phyloP scores from a whole-genome alignment of 2,888 invertebrate genomes.

The Augiades crinisus region DNA sequence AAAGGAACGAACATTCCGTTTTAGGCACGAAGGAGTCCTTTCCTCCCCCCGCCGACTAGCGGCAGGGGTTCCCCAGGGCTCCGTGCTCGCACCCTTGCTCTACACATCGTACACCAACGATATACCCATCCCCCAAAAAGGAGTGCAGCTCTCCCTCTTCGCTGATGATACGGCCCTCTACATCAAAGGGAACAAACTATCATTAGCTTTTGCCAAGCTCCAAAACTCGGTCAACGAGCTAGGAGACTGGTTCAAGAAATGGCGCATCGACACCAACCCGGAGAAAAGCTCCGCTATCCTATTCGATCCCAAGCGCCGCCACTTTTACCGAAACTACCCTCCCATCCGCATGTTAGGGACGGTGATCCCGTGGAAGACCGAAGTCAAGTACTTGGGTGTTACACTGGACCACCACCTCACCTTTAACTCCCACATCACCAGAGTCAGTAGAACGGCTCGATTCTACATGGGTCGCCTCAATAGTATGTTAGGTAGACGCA shows the following conservation, averaged over 20 bases:
- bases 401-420: too few species aligned
- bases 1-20: not conserved
- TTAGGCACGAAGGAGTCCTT: conserved; percentile 4
- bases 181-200: not conserved
- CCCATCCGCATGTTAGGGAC: not conserved
- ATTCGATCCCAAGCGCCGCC: not conserved
- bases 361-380: not conserved
- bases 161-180: not conserved
- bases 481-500: not conserved
- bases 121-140: not conserved
- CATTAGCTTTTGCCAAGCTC: not conserved
- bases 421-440: too few species aligned
- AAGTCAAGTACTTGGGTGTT: too few species aligned
- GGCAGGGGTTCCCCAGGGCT: conserved; percentile 8
- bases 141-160: conserved; percentile 1
- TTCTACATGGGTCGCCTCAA: too few species aligned
- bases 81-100: conserved; percentile 3
- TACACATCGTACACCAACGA: conserved; percentile 1
- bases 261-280: not conserved
- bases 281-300: not conserved
- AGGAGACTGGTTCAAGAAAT: not conserved
- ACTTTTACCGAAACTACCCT: not conserved
- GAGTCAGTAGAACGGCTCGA: too few species aligned
- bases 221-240: not conserved
- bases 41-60: not conserved